Base-by-base conservation (phyloP, 2,888 invertebrate genomes). In the Andrena haemorrhoa region DNA sequence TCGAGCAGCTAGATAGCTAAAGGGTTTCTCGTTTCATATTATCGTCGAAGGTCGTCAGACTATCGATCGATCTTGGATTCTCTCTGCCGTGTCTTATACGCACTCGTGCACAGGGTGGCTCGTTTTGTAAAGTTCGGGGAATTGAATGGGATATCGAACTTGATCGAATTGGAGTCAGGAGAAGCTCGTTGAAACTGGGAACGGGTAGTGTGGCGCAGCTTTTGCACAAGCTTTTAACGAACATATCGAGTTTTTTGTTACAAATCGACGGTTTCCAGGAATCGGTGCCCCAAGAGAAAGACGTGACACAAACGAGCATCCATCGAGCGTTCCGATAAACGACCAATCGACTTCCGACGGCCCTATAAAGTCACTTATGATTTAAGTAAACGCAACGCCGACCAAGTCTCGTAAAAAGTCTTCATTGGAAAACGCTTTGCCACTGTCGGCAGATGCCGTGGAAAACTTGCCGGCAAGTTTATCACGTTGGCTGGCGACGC, bases 401-500 rank as follows among this genome's bases (percentile, higher is more conserved):
- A 2, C 29, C 31, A 4, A 12, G 66, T 12, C 23, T 47, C 71
- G 68, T 53, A 69, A 82, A 78, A 66, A 78, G 63, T 29, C 63
- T 63, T 66, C 75, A 86, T 83, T 79, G 86, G 75, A 83, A 86
- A 86, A 84, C 79, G 82, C 80, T 86, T 79, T 81, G 65, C 70
- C 79, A 75, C 29, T 58, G 86, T 60, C 72, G 75, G 64, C 78
- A 76, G 79, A 75, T 79, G 78, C 63, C 41, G 68, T 49, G 51
- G 75, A 77, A 80, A 83, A 69, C 73, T 75, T 56, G 20, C n/a
- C 33, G 61, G 26, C n/a, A 74, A 86, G 84, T 80, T 85, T 77
- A 77, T 78, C 53, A 23, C 47, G 16, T 31, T 16, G 31, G 72
- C 23, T 33, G 65, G 20, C 33, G 51, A 20, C 53, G 69, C 31